These are phyloP conservation scores for Drosophila setosimentum DNA, from an alignment of 2,888 invertebrate species.

Conservation along the genomic window DNA sequence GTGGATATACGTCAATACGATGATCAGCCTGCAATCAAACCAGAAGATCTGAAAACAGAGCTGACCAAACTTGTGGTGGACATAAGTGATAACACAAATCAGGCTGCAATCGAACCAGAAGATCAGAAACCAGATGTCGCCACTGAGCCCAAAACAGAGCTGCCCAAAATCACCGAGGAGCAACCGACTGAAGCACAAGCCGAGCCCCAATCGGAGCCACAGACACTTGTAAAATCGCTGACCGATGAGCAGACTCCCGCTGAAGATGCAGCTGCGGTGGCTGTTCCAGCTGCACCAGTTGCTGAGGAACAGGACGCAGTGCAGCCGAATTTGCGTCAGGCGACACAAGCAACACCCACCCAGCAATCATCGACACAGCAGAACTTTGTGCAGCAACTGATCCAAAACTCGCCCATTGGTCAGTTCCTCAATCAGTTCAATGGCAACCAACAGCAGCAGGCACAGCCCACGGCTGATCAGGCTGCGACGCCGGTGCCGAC, in stretches of 20 bases:
- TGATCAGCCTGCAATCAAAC: neutral
- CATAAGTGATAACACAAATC: neutral
- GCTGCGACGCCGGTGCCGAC: slow-evolving; percentile 66
- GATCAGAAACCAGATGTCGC: neutral
- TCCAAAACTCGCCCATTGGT: slow-evolving; percentile 82
- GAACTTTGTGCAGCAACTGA: slow-evolving; percentile 81
- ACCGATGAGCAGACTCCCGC: slow-evolving; percentile 10
- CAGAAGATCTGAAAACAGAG: neutral
- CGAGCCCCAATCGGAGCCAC: neutral
- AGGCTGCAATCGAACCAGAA: neutral
- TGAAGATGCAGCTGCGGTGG: slow-evolving; percentile 2
- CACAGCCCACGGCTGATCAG: slow-evolving; percentile 53
- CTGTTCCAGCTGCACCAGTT: slow-evolving; percentile 4
- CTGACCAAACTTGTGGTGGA: neutral
- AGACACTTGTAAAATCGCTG: slow-evolving; percentile 33
- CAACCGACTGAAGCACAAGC: neutral
- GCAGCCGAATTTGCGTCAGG: slow-evolving; percentile 71
- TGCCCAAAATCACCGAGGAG: neutral
- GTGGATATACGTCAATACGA: neutral
- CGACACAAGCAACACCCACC: slow-evolving; percentile 78
- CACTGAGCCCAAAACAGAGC: neutral
- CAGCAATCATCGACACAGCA: slow-evolving; percentile 71
- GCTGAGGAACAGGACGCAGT: slow-evolving; percentile 32
- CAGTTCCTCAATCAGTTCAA: slow-evolving; percentile 80
- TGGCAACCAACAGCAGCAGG: slow-evolving; percentile 51